Conservation (phyloP, 2,888 invertebrate species). For the Ctenicera cuprea region DNA sequence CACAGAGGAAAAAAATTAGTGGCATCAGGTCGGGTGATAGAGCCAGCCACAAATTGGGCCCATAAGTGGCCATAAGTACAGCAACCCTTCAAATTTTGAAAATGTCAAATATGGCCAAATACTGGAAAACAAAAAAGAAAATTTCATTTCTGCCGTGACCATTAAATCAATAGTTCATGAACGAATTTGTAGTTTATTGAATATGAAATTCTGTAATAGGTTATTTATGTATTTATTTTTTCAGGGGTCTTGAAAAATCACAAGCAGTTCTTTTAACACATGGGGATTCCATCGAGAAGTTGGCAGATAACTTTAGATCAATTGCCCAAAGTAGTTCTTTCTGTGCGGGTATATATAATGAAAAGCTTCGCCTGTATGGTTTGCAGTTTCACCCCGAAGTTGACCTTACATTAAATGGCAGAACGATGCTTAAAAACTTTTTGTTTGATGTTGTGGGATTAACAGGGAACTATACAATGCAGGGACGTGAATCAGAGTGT, state of each 20-base stretch:
- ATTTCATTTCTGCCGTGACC: too few relatives aligned
- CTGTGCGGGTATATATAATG: slow-evolving; percentile 93
- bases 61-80: too few relatives aligned
- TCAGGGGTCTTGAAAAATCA: slow-evolving; percentile 88
- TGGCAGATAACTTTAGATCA: slow-evolving; percentile 91
- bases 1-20: too few relatives aligned
- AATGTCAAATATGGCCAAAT: too few relatives aligned
- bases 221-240: slow-evolving; percentile 54
- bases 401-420: slow-evolving; percentile 94
- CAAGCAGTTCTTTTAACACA: slow-evolving; percentile 97
- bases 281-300: slow-evolving; percentile 95
- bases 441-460: slow-evolving; percentile 93
- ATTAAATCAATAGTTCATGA: too few relatives aligned
- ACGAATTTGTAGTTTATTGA: too few relatives aligned
- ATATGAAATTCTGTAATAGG: too few relatives aligned
- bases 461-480: slow-evolving; percentile 91
- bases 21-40: too few relatives aligned
- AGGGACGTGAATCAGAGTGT: slow-evolving; percentile 91
- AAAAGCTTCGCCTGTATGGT: slow-evolving; percentile 92
- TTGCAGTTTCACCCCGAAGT: slow-evolving; percentile 99
- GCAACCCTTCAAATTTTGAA: too few relatives aligned
- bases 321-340: slow-evolving; percentile 90
- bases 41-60: too few relatives aligned
- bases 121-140: too few relatives aligned
- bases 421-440: slow-evolving; percentile 95